Evolutionary conservation across 1,140 invertebrate genomes (phyloP), one percentile per base, ranked within the genome.

Genomic region (Caenorhabditis remanei): DNA sequence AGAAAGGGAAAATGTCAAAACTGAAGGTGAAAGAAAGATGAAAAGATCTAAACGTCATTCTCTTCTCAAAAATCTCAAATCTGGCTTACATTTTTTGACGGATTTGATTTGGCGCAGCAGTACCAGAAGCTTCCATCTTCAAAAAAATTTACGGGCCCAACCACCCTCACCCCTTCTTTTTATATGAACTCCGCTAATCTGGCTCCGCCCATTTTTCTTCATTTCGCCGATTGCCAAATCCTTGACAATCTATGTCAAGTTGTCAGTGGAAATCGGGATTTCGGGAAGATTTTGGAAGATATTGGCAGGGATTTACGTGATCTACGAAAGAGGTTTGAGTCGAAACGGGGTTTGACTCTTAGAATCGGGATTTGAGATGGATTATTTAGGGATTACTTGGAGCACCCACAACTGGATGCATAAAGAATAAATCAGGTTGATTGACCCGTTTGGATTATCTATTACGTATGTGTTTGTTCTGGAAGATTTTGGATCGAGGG

Each of bases 241-340:
- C 16, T 58, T 21, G 56, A 58, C 56, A 58, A 58, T n/a, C 56
- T 58, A 58, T 58, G 56, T 21, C 56, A 58, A 58, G 14, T n/a
- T 58, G 56, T n/a, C 56, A 53, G 9, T 53, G 32, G 32, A 32
- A 32, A 32, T 32, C 32, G 2, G 32, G 32, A 32, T 32, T 32
- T 32, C 32, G 32, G 32, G 50, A 53, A 53, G 50, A 53, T 53
- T 2, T 53, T 53, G 50, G 50, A 1, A 53, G 50, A 53, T 53
- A 1, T 32, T 32, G 32, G 32, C 32, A 32, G 32, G 32, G 32
- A 32, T 53, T 53, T 16, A 53, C 50, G 16, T 9, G 16, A 13
- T 16, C 50, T 9, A 53, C 50, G 50, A 9, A 53, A 53, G 50
- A 53, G 16, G 9, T 53, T 53, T 53, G 50, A 16, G 16, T 58